These are phyloP conservation scores for Carcina quercana DNA, from an alignment of 2,888 invertebrate species.

Conservation along the genomic window DNA sequence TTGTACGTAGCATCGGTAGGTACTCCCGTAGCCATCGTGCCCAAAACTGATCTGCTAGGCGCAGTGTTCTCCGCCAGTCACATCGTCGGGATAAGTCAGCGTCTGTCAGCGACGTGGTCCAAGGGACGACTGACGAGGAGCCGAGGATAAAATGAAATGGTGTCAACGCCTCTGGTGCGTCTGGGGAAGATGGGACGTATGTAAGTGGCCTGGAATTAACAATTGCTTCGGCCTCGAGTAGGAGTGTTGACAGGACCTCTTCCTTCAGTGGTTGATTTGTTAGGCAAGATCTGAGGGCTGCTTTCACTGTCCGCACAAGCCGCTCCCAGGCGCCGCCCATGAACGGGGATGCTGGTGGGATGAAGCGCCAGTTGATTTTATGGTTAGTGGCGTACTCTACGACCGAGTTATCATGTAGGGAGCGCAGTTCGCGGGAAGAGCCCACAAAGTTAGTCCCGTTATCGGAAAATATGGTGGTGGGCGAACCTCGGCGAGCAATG, in stretches of 20 bases:
- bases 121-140: constrained; percentile 2
- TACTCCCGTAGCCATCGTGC: constrained; percentile 6
- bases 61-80: constrained; percentile 4
- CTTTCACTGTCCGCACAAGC: constrained; percentile 1
- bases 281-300: not conserved
- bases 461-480: constrained; percentile 9
- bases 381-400: not conserved
- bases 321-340: constrained; percentile 9
- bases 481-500: constrained; percentile 12
- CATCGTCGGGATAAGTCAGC: too few relatives aligned
- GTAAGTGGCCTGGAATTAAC: constrained; percentile 7
- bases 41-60: constrained; percentile 9
- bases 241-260: constrained; percentile 5
- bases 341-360: constrained; percentile 3
- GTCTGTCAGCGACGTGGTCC: constrained; percentile 3
- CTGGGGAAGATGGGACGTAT: constrained; percentile 5
- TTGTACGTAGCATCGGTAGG: constrained; percentile 1
- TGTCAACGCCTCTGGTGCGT: constrained; percentile 1
- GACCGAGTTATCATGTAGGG: not conserved
- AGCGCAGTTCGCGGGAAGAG: not conserved
- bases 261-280: constrained; percentile 7
- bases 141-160: constrained; percentile 7
- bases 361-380: constrained; percentile 6
- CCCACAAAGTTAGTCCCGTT: constrained; percentile 12
- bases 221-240: constrained; percentile 5